phyloP scores from a whole-genome alignment of 2,888 invertebrate genomes.

The Callyntrura guangdongensis region DNA sequence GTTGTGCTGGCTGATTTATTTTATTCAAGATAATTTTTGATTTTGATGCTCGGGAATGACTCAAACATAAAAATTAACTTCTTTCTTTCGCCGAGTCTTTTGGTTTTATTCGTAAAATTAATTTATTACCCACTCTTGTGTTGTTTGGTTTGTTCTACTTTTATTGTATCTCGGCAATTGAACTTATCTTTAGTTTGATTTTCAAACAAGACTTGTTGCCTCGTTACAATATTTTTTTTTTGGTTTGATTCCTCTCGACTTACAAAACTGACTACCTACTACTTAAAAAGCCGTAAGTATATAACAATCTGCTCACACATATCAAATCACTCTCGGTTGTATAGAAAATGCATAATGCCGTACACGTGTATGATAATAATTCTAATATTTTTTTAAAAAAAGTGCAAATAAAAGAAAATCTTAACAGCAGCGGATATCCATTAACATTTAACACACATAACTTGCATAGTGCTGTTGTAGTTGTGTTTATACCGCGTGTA shows the following conservation, averaged over 20 bases:
- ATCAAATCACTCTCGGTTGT: background rate
- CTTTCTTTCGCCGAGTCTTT: no score
- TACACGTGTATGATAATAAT: background rate
- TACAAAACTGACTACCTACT: background rate
- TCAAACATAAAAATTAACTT: background rate
- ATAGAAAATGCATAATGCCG: no score
- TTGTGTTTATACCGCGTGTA: no score
- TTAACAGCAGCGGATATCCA: background rate
- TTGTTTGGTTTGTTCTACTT: background rate
- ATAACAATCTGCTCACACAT: background rate
- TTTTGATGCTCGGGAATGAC: slow-evolving; percentile 25
- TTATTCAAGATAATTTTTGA: no score
- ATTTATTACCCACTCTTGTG: background rate
- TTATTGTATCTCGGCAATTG: background rate
- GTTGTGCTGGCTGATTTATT: no score
- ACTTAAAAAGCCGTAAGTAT: background rate
- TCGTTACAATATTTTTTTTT: no score
- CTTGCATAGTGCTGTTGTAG: no score
- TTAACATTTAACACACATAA: background rate
- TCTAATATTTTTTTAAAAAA: background rate
- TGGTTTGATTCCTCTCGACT: background rate
- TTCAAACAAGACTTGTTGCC: no score
- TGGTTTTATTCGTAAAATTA: background rate
- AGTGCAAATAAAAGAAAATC: background rate
- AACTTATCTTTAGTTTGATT: no score